Evolutionary conservation across 1,140 invertebrate genomes (phyloP), one percentile per base, ranked within the genome.

Genomic region (Macrocentrus cingulum): DNA sequence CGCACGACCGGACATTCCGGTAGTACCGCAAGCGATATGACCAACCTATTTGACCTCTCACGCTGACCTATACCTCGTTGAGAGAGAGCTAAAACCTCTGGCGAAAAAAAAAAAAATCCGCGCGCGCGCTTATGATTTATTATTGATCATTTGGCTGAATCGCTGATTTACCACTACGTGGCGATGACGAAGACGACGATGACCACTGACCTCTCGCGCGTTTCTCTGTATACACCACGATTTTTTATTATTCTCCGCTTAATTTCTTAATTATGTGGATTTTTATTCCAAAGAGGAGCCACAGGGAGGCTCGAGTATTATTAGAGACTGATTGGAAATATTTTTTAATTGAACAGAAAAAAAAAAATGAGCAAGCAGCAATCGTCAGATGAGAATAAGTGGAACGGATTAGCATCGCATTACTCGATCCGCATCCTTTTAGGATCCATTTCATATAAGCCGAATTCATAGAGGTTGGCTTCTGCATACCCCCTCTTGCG

Each of bases 401-500:
- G n/a, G n/a, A n/a, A n/a, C 55, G 66, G 66, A 70, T 70, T 70
- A 68, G 59, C 65, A 61, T 62, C 50, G 60, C 66, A 66, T 67
- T 63, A 68, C 64, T 54, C 57, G 60, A 62, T 16, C 54, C 50
- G 50, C 36, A 34, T 49, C 45, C 34, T 23, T 18, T 20, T 16
- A 34, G 50, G 56, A 56, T 64, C 63, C 67, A 79, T 80, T 80
- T 80, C 78, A 79, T 70, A 71, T 80, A 79, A 80, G 77, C 77
- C 74, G 70, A 79, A 80, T 79, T 80, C 77, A 79, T 79, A 72
- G 71, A 67, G 61, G 42, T 20, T 50, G 29, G 18, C 20, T 23
- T 48, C 9, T 48, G 13, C 22, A 23, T 23, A 25, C 22, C 42
- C 16, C 9, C 22, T n/a, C 45, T n/a, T 13, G n/a, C n/a, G n/a